phyloP scores from a whole-genome alignment of 2,113 vertebrate species.

The Leucoraja erinaceus region DNA sequence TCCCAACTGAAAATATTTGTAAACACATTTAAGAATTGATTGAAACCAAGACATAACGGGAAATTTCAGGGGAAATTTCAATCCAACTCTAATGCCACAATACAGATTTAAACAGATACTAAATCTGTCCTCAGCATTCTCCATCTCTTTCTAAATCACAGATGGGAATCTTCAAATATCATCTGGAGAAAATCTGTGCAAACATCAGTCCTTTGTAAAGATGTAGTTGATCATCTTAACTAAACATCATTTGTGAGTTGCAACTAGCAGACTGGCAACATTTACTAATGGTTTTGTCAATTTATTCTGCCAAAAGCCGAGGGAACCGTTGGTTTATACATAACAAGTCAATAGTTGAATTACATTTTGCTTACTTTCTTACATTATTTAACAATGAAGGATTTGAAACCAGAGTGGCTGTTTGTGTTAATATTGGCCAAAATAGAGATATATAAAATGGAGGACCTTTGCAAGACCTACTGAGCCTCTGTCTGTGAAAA shows the following conservation, averaged over 20 bases:
- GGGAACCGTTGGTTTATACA: background rate
- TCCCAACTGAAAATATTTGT: background rate
- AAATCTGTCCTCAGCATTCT: background rate
- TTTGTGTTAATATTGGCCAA: too few relatives aligned
- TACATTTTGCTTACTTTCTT: slow-evolving; percentile 15
- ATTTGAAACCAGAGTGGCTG: background rate
- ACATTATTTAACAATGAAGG: background rate
- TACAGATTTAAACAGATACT: background rate
- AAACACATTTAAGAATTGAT: background rate
- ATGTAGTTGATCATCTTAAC: background rate
- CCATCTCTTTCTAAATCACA: background rate
- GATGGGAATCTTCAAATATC: background rate
- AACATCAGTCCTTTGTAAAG: background rate
- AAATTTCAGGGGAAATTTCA: background rate
- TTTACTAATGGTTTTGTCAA: slow-evolving; percentile 3
- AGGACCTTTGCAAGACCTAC: too few relatives aligned
- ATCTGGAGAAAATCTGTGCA: background rate
- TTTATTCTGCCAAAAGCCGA: background rate
- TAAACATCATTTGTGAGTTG: background rate
- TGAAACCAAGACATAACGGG: background rate
- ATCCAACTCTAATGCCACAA: background rate
- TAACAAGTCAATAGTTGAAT: background rate
- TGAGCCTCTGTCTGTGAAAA: too few relatives aligned
- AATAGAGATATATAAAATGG: too few relatives aligned
- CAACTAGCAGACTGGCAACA: background rate